Base-by-base conservation (phyloP, 2,113 vertebrate genomes). In the Aptenodytes patagonicus region DNA sequence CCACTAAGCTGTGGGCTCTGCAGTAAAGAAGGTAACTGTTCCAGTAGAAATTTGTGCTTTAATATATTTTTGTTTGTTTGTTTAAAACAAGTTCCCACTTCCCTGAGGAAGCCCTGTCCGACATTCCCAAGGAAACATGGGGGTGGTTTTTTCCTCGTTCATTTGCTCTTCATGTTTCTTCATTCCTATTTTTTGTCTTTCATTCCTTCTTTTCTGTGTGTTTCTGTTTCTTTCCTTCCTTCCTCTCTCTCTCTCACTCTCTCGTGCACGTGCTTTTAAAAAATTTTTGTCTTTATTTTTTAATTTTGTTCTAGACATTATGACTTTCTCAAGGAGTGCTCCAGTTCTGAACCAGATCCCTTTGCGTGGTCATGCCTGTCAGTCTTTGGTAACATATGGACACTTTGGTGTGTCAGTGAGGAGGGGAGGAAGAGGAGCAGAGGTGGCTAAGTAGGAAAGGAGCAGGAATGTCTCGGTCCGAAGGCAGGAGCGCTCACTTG, bases 11-110 rank as follows among this genome's bases (percentile, higher is more conserved):
- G 95, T 86, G 83, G 91, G 90, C 93, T 98, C 98, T 87, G 84
- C 93, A 96, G 97, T 96, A 98, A 98, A 98, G 98, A 98, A 98
- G 97, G 97, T 98, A 98, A 98, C 95, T 97, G 98, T 98, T 98
- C 92, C 65, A 77, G 96, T 98, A 98, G 97, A 98, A 98, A 98
- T 97, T 98, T 98, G 98, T 98, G 98, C 98, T 98, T 98, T 98
- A 98, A 97, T 98, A 98, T 95, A 97, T 95, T 97, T 97, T 92
- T 96, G 90, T 97, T 94, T 97, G 92, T 77, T 72, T 91, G 95
- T 97, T 97, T 98, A 49, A 78, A 97, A 98, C 94, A 89, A 97
- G 70, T 77, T 97, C 87, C 94, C 92, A 87, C 90, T 97, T 97
- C 96, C 96, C 97, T 97, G 90, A 79, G 97, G 83, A 96, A 96